Evolutionary conservation across 1,140 invertebrate species (phyloP), one percentile per base, ranked within the genome.

Genomic region (Penaeus japonicus): DNA sequence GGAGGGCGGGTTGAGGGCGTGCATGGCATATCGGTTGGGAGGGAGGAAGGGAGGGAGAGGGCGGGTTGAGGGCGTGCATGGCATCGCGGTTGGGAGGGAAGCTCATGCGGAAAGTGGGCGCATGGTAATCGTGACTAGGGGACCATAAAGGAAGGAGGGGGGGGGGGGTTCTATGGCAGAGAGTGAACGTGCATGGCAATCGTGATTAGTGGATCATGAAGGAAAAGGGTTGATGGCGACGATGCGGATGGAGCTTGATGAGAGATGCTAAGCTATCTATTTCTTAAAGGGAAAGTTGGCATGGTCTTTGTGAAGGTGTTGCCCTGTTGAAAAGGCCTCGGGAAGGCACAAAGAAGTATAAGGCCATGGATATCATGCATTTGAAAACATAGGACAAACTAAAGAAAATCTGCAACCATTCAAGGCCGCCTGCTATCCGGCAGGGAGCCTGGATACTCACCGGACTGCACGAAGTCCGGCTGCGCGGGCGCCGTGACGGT

Each of bases 401-500:
- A 82, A 53, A 57, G 17, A 20, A 62, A 82, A 32, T 1, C 27
- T 39, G 1, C 2, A 18, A 35, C 20, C 0, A 4, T 81, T 54
- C 15, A 24, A 62, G 39, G 39, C 2, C 17, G 32, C 55, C 18
- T 53, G 27, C 54, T 47, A 55, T 12, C n/a, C n/a, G 30, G 24
- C 55, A 55, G 55, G 12, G 2, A 7, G 35, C 24, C 24, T 39
- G 7, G 2, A 5, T n/a, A 73, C 62, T 85, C 39, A 90, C 90
- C 90, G 57, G 88, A 59, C 57, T 89, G 90, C 17, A 90, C 55
- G 39, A 90, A 90, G 80, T 89, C 89, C 4, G 87, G 90, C 53
- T 90, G 90, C 12, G 87, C 32, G 0, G 90, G 84, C 15, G 85
- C 87, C 10, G 84, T 86, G n/a, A 89, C 88, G 15, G 79, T 87